Evolutionary conservation across 1,140 invertebrate genomes (phyloP).

Genomic region (Gyrodactylus salaris): DNA sequence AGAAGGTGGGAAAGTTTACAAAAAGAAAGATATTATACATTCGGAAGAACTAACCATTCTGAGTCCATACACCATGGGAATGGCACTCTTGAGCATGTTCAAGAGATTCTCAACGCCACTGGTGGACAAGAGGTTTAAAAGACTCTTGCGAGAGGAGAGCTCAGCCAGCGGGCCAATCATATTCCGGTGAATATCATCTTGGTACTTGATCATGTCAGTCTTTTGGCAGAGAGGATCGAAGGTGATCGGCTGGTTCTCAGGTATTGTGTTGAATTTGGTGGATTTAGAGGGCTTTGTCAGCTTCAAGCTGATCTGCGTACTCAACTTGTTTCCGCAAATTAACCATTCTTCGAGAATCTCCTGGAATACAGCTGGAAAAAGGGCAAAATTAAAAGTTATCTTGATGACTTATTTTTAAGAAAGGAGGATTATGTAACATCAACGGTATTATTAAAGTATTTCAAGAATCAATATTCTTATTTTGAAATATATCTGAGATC

Average conservation of each 20-base stretch:
- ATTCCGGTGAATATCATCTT: background rate
- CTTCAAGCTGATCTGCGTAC: background rate
- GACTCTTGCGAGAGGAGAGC: background rate
- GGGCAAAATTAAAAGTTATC: too few relatives aligned
- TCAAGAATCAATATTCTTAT: too few relatives aligned
- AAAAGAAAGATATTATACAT: too few relatives aligned
- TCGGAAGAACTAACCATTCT: too few relatives aligned
- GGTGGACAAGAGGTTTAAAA: background rate
- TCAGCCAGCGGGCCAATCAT: background rate
- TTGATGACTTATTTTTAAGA: too few relatives aligned
- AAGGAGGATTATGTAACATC: too few relatives aligned
- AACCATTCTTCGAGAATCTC: background rate
- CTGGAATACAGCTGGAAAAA: background rate
- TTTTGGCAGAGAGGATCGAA: background rate
- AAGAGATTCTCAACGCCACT: background rate
- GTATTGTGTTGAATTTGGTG: background rate
- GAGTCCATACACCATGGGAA: background rate
- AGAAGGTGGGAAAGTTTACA: too few relatives aligned
- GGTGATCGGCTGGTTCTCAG: background rate
- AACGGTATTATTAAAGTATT: too few relatives aligned
- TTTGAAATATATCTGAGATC: too few relatives aligned
- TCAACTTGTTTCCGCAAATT: background rate
- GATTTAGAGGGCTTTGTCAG: background rate
- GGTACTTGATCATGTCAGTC: background rate
- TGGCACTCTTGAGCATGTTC: background rate